Conservation (phyloP, 2,797 vertebrate species). For the Capromys pilorides region DNA sequence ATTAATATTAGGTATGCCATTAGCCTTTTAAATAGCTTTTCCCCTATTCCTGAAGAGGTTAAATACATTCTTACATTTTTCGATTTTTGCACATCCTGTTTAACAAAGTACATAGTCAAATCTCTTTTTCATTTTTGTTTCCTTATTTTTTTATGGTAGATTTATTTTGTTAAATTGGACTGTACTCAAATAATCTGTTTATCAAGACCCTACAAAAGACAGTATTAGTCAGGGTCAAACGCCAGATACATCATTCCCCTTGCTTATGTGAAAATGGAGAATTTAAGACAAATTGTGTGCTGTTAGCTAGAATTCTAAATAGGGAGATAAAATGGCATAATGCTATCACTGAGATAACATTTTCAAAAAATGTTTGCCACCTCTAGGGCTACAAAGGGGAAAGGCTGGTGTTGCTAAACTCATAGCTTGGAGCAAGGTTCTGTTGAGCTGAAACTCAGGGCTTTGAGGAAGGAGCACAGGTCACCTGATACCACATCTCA, state of each 20-base stretch:
- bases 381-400: background rate
- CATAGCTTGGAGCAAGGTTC: background rate
- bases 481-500: background rate
- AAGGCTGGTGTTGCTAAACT: background rate
- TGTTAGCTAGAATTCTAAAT: background rate
- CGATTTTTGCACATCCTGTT: background rate
- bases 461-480: background rate
- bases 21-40: conserved; percentile 1
- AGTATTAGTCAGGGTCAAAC: background rate
- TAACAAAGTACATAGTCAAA: background rate
- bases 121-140: background rate
- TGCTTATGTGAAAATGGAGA: background rate
- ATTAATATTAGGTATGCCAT: background rate
- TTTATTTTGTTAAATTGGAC: background rate
- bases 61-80: background rate
- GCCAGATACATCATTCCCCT: background rate
- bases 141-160: background rate
- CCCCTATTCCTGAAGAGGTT: background rate
- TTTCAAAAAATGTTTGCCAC: background rate
- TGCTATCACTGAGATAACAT: background rate
- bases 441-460: background rate
- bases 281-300: background rate
- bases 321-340: background rate
- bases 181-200: background rate
- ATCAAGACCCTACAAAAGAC: background rate